phyloP scores from a whole-genome alignment of 2,113 vertebrate species.

The Taurulus bubalis region DNA sequence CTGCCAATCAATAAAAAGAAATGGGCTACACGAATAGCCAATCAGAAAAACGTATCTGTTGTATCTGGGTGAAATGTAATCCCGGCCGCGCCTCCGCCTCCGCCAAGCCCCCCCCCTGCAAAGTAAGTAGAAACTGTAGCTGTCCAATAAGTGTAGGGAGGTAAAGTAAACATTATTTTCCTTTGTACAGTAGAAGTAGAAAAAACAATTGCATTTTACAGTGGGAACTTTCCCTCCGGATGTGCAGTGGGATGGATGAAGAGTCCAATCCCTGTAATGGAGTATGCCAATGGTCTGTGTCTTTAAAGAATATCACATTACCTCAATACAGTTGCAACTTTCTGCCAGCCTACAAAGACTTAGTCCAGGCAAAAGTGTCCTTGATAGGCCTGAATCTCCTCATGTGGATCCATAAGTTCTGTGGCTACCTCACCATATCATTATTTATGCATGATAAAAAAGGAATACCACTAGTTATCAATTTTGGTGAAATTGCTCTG shows the following conservation, averaged over 20 bases:
- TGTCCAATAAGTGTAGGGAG: too few relatives aligned
- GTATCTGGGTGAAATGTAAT: too few relatives aligned
- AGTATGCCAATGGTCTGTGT: constrained; percentile 37
- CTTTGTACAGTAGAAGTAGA: too few relatives aligned
- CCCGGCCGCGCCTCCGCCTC: too few relatives aligned
- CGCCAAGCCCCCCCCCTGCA: too few relatives aligned
- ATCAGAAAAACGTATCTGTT: too few relatives aligned
- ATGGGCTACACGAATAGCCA: too few relatives aligned
- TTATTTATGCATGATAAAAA: not conserved
- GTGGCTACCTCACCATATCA: not conserved
- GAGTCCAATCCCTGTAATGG: constrained; percentile 31
- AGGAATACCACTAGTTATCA: not conserved
- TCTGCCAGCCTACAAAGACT: not conserved
- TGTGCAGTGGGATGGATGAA: not conserved
- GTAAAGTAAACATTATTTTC: too few relatives aligned
- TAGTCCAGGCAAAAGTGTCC: not conserved
- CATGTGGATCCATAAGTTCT: constrained; percentile 7
- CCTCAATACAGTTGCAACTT: constrained; percentile 21
- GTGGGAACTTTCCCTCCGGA: too few relatives aligned
- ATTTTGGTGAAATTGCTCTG: not conserved
- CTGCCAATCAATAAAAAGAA: too few relatives aligned
- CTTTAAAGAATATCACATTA: constrained; percentile 32
- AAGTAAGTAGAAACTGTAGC: too few relatives aligned
- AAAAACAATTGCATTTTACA: too few relatives aligned
- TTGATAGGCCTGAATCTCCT: constrained; percentile 10